A percentile compares a stretch with the other conserved stretches of the same genome.
These are phyloP conservation scores for Zhuqinia jingwanae DNA, from an alignment of 2,888 invertebrate genomes.

Conservation along the genomic window DNA sequence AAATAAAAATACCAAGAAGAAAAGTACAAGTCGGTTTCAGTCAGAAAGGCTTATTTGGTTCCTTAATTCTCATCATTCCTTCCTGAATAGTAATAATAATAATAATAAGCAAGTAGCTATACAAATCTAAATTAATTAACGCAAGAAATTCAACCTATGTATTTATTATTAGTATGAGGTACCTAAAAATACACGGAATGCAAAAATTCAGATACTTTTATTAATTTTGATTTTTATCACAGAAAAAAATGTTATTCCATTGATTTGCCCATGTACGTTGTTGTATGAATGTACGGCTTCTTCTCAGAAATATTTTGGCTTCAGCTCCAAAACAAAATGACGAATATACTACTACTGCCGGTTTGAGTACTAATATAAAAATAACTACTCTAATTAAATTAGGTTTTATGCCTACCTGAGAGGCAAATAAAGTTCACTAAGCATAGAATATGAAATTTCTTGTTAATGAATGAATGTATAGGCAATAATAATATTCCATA, in stretches of 20 bases:
- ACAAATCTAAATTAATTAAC: too few species aligned
- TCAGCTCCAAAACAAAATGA: not conserved
- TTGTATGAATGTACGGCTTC: too few species aligned
- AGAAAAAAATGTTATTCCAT: not conserved
- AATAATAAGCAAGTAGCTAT: too few species aligned
- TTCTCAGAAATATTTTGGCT: slow-evolving; percentile 31
- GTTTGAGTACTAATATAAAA: not conserved
- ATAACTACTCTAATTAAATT: slow-evolving; percentile 28
- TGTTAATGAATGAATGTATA: not conserved
- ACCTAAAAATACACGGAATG: too few species aligned
- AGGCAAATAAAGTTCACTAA: slow-evolving; percentile 4
- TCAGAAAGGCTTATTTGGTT: too few species aligned
- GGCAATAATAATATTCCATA: too few species aligned
- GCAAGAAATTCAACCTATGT: too few species aligned
- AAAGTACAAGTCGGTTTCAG: too few species aligned
- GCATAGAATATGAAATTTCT: not conserved
- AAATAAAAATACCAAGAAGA: too few species aligned
- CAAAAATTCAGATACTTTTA: not conserved
- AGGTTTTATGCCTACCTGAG: not conserved
- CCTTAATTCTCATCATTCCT: too few species aligned
- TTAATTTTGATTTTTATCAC: slow-evolving; percentile 27
- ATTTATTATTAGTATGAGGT: too few species aligned
- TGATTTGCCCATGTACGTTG: slow-evolving; percentile 6
- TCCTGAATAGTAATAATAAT: too few species aligned
- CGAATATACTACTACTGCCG: not conserved